These are phyloP conservation scores for Coccyzus lansbergi DNA, from an alignment of 2,797 vertebrate species.

Conservation along the genomic window DNA sequence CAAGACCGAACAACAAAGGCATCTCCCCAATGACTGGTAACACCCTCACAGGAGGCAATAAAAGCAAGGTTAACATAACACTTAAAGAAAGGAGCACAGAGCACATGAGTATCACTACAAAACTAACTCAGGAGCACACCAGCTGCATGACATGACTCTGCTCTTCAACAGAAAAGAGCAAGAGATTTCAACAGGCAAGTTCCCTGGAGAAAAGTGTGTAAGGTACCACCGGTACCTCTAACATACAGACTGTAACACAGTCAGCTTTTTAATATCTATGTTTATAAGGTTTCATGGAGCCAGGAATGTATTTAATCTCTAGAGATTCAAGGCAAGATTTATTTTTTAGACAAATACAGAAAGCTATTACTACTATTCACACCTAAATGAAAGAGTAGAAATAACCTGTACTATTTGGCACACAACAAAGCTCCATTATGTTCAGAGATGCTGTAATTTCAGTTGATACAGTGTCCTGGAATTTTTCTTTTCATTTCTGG, in stretches of 20 bases:
- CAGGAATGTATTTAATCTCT: background rate
- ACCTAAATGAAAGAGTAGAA: background rate
- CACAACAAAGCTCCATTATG: background rate
- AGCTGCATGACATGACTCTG: no score
- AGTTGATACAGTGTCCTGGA: background rate
- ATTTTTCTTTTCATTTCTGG: background rate
- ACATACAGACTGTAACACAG: fast-evolving
- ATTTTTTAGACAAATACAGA: background rate
- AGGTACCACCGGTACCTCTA: background rate
- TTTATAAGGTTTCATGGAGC: background rate
- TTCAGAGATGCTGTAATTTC: slow-evolving; percentile 1
- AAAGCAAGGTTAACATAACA: background rate
- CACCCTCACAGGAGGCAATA: fast-evolving
- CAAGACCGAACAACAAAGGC: background rate
- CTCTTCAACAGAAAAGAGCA: no score
- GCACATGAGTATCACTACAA: fast-evolving
- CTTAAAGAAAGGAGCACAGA: background rate
- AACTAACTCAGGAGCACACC: background rate
- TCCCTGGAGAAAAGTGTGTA: background rate
- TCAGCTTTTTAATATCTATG: fast-evolving
- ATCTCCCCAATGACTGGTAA: fast-evolving
- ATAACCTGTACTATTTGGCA: background rate
- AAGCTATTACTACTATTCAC: background rate
- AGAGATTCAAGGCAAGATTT: background rate
- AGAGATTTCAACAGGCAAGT: background rate